phyloP scores from a whole-genome alignment of 2,888 invertebrate species.

The Drymonia ruficornis region DNA sequence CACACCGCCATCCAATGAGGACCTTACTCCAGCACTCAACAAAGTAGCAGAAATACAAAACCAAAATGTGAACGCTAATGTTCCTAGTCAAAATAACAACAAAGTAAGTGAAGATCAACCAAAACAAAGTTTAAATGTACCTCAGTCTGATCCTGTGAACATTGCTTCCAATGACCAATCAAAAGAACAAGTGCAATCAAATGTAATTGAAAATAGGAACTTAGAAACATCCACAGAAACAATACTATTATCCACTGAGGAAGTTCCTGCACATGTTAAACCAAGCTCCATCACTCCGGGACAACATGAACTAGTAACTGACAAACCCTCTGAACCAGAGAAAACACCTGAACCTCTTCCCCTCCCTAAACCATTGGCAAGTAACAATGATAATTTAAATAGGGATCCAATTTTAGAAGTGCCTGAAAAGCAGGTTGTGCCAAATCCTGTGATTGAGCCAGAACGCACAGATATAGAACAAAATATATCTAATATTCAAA shows the following conservation, averaged over 20 bases:
- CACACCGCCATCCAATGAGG: slow-evolving; percentile 26
- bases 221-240: slow-evolving; percentile 11
- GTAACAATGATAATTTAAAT: slow-evolving; percentile 33
- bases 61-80: slow-evolving; percentile 19
- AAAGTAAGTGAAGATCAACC: slow-evolving; percentile 14
- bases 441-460: slow-evolving; percentile 39
- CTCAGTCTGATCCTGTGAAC: slow-evolving; percentile 8
- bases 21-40: slow-evolving; percentile 31
- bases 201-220: slow-evolving; percentile 10
- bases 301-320: slow-evolving; percentile 9
- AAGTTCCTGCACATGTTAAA: neutral
- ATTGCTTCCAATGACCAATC: neutral
- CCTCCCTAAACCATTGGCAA: slow-evolving; percentile 32
- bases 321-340: slow-evolving; percentile 14
- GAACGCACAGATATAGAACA: slow-evolving; percentile 47
- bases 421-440: slow-evolving; percentile 45
- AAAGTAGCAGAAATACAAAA: slow-evolving; percentile 25
- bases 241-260: slow-evolving; percentile 1
- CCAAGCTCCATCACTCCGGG: neutral
- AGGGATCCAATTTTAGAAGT: slow-evolving; percentile 37
- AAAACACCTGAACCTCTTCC: slow-evolving; percentile 18
- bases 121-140: slow-evolving; percentile 11
- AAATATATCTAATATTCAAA: slow-evolving; percentile 39
- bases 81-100: slow-evolving; percentile 18
- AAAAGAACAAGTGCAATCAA: slow-evolving; percentile 4